These are phyloP conservation scores for Megamerina dolium DNA, from an alignment of 2,888 invertebrate genomes.

Conservation along the genomic window DNA sequence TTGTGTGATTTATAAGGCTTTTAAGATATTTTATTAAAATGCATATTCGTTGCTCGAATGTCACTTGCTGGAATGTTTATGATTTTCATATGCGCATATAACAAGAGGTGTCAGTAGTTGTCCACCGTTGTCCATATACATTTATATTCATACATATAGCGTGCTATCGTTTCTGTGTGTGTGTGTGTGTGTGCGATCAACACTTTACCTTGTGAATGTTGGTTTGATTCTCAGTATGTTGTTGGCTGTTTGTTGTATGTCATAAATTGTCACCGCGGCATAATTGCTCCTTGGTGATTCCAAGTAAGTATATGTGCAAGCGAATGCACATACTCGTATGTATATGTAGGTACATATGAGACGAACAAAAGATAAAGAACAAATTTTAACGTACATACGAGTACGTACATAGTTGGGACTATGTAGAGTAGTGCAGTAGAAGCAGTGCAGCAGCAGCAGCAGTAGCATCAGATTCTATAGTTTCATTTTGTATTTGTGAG, in stretches of 20 bases:
- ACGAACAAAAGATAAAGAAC: no score
- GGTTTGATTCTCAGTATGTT: conserved; percentile 3
- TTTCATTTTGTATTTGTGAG: conserved; percentile 14
- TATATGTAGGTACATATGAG: no score
- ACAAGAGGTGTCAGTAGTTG: conserved; percentile 23
- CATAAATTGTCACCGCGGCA: conserved; percentile 41
- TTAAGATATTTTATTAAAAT: conserved; percentile 51
- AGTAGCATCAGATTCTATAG: conserved; percentile 4
- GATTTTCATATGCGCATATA: conserved; percentile 48
- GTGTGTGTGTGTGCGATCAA: neutral
- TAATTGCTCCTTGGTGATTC: conserved; percentile 24
- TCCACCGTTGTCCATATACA: neutral
- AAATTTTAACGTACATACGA: no score
- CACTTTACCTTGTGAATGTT: neutral
- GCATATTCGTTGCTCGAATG: conserved; percentile 51
- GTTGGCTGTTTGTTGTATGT: conserved; percentile 33
- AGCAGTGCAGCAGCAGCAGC: no score
- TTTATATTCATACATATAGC: neutral
- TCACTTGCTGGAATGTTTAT: conserved; percentile 48
- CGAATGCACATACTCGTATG: no score
- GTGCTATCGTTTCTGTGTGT: neutral
- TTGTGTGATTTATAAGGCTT: conserved; percentile 49
- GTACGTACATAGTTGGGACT: no score
- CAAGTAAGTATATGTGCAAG: no score
- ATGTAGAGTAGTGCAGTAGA: no score